These are phyloP conservation scores for Ursus arctos DNA, from an alignment of 2,113 vertebrate species.

Conservation along the genomic window DNA sequence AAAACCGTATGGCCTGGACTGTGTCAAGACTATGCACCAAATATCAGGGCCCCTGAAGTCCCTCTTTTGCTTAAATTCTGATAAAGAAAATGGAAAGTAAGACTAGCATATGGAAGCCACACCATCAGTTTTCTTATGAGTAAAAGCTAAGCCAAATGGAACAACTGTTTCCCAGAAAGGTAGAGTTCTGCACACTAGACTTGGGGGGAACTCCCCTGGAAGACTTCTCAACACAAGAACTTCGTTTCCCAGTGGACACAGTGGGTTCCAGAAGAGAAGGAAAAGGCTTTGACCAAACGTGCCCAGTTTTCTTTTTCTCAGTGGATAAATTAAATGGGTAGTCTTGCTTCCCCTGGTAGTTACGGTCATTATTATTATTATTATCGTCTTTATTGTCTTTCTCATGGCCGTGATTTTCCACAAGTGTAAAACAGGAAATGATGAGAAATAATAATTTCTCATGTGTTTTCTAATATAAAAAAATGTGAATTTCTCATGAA, in stretches of 20 bases:
- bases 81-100: not conserved
- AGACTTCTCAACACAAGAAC: not conserved
- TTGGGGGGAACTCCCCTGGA: not conserved
- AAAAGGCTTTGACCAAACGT: not conserved
- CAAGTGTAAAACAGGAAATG: not conserved
- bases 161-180: not conserved
- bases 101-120: not conserved
- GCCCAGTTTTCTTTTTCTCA: not conserved
- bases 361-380: not conserved
- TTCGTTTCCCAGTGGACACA: not conserved
- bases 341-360: not conserved
- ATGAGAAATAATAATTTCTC: not conserved
- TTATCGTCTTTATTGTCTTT: not conserved
- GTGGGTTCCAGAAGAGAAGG: not conserved
- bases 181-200: not conserved
- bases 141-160: not conserved
- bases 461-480: not conserved
- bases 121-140: not conserved
- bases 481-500: not conserved
- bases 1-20: not conserved
- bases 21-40: not conserved
- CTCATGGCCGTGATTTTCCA: not conserved
- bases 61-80: not conserved
- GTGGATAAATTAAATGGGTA: not conserved
- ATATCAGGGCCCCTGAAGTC: not conserved